phyloP scores from a whole-genome alignment of 1,140 invertebrate genomes.

The Ceratosolen fusciceps region DNA sequence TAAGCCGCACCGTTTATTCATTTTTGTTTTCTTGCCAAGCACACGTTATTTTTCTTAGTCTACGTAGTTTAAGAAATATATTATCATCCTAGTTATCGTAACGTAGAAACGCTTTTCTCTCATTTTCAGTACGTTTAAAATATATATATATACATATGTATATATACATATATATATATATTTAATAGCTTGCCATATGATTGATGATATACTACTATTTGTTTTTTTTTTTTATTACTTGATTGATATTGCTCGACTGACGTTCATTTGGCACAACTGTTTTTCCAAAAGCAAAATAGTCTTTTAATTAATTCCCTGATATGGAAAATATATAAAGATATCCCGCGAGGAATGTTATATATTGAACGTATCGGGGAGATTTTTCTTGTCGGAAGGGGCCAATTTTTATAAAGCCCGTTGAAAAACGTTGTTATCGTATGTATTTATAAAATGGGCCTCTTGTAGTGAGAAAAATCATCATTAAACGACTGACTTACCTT shows the following conservation, averaged over 20 bases:
- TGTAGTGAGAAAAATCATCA: not conserved
- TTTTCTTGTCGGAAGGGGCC: not conserved
- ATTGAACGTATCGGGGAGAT: not conserved
- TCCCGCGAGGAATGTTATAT: not conserved
- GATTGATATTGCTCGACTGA: slow-evolving; percentile 17
- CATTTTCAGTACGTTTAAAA: slow-evolving; percentile 10
- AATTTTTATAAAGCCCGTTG: not conserved
- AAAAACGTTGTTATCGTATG: not conserved
- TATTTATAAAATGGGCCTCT: not conserved
- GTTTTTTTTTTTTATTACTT: not conserved
- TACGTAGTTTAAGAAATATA: not conserved
- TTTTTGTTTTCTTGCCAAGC: too few species aligned
- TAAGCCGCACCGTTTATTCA: slow-evolving; percentile 36
- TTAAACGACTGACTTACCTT: slow-evolving; percentile 16
- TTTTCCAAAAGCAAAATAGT: slow-evolving; percentile 21
- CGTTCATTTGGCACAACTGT: slow-evolving; percentile 28
- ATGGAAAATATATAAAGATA: not conserved
- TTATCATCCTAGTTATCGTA: slow-evolving; percentile 13
- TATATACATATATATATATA: slow-evolving; percentile 17
- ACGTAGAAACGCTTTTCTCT: slow-evolving; percentile 24
- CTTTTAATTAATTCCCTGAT: slow-evolving; percentile 16
- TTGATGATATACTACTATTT: slow-evolving; percentile 22
- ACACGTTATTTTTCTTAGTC: slow-evolving; percentile 17
- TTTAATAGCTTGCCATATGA: slow-evolving; percentile 31
- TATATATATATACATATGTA: too few species aligned